Percentiles rank a stretch among this genome's conserved stretches.
These are phyloP conservation scores for Hystrix brachyura DNA, from an alignment of 2,113 vertebrate genomes.

Conservation along the genomic window DNA sequence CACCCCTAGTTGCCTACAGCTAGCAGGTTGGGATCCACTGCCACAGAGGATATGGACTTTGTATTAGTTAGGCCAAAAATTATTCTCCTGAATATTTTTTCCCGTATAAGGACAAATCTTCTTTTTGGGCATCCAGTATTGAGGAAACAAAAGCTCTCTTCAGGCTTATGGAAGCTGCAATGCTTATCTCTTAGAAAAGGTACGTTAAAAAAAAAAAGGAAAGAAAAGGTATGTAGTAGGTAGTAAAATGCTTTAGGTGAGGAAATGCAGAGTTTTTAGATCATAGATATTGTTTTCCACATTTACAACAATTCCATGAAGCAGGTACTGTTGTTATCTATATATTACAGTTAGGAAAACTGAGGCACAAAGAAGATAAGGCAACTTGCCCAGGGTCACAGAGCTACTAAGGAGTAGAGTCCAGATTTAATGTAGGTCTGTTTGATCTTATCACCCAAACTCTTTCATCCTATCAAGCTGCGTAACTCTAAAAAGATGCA, in stretches of 20 bases:
- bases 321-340: neutral
- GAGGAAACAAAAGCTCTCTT: neutral
- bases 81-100: neutral
- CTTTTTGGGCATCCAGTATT: neutral
- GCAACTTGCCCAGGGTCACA: neutral
- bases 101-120: neutral
- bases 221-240: neutral
- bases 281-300: neutral
- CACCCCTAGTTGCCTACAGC: neutral
- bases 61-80: neutral
- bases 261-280: constrained; percentile 5
- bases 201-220: too few relatives aligned
- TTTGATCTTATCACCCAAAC: neutral
- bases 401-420: neutral
- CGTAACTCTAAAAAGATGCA: neutral
- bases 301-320: neutral
- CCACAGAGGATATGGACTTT: neutral
- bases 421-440: neutral
- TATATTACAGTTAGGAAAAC: constrained; percentile 2
- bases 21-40: too few relatives aligned
- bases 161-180: neutral
- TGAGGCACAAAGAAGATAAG: neutral
- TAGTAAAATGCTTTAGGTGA: neutral
- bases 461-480: neutral
- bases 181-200: neutral